Evolutionary conservation across 2,113 vertebrate species (phyloP).

Genomic region (Eretmochelys imbricata): DNA sequence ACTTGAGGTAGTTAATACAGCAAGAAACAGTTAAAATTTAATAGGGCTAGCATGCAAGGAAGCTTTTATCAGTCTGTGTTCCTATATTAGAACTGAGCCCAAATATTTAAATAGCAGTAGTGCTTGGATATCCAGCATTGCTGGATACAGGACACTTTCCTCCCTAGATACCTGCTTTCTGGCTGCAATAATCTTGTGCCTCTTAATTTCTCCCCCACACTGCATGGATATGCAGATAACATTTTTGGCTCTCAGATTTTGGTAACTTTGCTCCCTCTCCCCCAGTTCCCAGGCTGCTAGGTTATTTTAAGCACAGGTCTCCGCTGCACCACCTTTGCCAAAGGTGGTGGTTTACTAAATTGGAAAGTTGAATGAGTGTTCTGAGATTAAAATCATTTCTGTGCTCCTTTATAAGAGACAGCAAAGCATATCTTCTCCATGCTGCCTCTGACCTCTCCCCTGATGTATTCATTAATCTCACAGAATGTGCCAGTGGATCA

Average conservation of each 20-base stretch:
- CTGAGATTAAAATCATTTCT: slow-evolving; percentile 38
- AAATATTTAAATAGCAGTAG: neutral
- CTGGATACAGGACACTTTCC: neutral
- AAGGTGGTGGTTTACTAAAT: neutral
- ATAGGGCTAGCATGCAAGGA: neutral
- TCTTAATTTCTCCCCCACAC: neutral
- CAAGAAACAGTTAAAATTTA: neutral
- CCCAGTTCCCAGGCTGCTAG: neutral
- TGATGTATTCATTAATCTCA: slow-evolving; percentile 61
- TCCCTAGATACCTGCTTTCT: neutral
- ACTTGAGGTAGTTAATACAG: neutral
- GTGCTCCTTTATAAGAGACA: neutral
- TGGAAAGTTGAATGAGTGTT: slow-evolving; percentile 30
- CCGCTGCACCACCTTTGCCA: neutral
- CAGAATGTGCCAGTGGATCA: slow-evolving; percentile 21
- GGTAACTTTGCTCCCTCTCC: neutral
- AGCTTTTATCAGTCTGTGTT: neutral
- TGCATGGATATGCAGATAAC: neutral
- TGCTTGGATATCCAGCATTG: neutral
- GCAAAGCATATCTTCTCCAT: neutral
- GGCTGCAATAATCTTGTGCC: neutral
- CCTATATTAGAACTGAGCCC: neutral
- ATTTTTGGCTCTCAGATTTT: neutral
- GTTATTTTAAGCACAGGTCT: neutral
- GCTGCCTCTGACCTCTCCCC: slow-evolving; percentile 11